These are phyloP conservation scores for Orthochromis indermauri DNA, from an alignment of 2,113 vertebrate genomes.

Conservation along the genomic window DNA sequence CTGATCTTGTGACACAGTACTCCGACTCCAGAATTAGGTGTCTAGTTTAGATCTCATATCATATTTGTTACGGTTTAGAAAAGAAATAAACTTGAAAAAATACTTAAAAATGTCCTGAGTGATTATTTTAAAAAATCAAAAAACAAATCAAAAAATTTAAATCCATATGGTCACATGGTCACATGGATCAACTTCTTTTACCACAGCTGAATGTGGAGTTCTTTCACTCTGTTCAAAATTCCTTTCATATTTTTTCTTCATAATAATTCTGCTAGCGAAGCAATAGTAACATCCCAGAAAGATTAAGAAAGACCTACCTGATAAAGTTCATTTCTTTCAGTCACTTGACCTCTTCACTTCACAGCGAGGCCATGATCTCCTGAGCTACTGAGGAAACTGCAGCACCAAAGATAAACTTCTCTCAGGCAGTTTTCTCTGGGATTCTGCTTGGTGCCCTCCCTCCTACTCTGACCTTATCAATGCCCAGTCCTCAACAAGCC, in stretches of 20 bases:
- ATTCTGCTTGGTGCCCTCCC: neutral
- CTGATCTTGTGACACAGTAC: slow-evolving; percentile 53
- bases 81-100: neutral
- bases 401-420: neutral
- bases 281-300: neutral
- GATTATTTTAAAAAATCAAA: neutral
- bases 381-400: neutral
- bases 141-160: neutral
- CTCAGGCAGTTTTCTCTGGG: neutral
- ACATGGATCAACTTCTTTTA: neutral
- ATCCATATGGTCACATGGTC: neutral
- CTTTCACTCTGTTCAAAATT: neutral
- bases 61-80: neutral
- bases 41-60: slow-evolving; percentile 20
- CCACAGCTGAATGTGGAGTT: neutral
- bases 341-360: neutral
- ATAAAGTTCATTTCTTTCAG: slow-evolving; percentile 46
- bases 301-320: slow-evolving; percentile 39
- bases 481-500: neutral
- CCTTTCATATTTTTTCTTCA: neutral
- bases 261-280: neutral
- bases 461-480: slow-evolving; percentile 8
- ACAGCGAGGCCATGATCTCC: slow-evolving; percentile 13
- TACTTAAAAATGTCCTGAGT: slow-evolving; percentile 1
- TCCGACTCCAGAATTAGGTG: slow-evolving; percentile 24